Conservation (phyloP, 2,888 invertebrate genomes). For the Priocnemis perturbator region DNA sequence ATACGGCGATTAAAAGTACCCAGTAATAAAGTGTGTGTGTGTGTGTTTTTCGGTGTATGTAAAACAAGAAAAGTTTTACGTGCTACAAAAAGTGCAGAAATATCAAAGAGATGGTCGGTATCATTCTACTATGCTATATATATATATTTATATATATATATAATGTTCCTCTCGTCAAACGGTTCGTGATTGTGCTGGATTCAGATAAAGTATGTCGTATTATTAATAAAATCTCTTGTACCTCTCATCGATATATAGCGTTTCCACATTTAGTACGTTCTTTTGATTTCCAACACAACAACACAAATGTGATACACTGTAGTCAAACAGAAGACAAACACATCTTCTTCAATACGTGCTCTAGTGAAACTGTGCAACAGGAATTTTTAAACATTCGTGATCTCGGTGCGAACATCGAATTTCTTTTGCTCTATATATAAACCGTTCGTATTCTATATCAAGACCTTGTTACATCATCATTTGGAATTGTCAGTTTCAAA, state of each 20-base stretch:
- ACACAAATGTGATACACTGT: slow-evolving; percentile 53
- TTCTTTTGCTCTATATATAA: not conserved
- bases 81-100: slow-evolving; percentile 41
- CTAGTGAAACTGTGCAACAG: slow-evolving; percentile 61
- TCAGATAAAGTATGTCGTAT: slow-evolving; percentile 29
- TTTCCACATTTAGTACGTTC: slow-evolving; percentile 17
- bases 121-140: slow-evolving; percentile 37
- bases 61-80: slow-evolving; percentile 49
- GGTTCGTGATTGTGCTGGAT: slow-evolving; percentile 53
- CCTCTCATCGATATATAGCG: slow-evolving; percentile 9
- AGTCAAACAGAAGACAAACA: slow-evolving; percentile 59
- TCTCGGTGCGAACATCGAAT: slow-evolving; percentile 16
- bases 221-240: slow-evolving; percentile 16
- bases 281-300: slow-evolving; percentile 48
- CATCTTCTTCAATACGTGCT: slow-evolving; percentile 58
- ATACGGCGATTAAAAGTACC: slow-evolving; percentile 30
- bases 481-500: slow-evolving; percentile 19
- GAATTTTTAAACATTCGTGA: slow-evolving; percentile 50
- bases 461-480: not conserved
- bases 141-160: slow-evolving; percentile 16
- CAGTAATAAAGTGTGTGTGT: no score
- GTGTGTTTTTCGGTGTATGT: slow-evolving; percentile 34
- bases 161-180: slow-evolving; percentile 39
- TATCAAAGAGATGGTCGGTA: slow-evolving; percentile 46
- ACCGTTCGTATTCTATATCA: not conserved